Percentiles rank a stretch among this genome's conserved stretches.
Evolutionary conservation across 2,888 invertebrate genomes (phyloP).

Genomic region (Cryptus viduatorius): DNA sequence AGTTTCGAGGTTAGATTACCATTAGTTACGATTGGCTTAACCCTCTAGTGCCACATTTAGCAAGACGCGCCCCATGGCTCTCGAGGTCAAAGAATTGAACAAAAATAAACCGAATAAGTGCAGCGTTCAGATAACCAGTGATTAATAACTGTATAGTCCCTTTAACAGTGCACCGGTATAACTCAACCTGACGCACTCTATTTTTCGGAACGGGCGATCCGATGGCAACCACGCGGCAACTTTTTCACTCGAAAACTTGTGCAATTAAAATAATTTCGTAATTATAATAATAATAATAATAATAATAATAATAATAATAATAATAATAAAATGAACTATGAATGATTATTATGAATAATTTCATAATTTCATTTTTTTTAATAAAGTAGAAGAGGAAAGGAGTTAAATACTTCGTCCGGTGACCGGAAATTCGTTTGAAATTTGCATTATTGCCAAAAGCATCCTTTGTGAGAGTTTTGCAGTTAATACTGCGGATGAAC

Average conservation of each 20-base stretch:
- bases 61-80: no score
- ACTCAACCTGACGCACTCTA: not conserved
- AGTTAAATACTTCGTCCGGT: conserved; percentile 66
- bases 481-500: not conserved
- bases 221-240: not conserved
- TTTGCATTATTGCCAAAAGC: conserved; percentile 29
- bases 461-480: not conserved
- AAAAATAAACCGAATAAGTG: not conserved
- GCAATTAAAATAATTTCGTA: conserved; percentile 38
- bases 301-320: no score
- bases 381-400: not conserved
- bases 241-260: conserved; percentile 31
- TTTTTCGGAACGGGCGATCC: not conserved
- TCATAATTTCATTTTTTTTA: no score
- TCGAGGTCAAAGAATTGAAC: no score
- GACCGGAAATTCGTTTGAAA: conserved; percentile 69
- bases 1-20: no score
- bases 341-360: no score
- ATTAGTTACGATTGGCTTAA: no score
- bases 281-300: no score
- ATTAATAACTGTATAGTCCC: not conserved
- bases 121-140: not conserved
- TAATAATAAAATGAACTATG: no score
- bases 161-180: not conserved
- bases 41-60: no score